phyloP scores from a whole-genome alignment of 2,113 vertebrate species.

The Orcinus orca region DNA sequence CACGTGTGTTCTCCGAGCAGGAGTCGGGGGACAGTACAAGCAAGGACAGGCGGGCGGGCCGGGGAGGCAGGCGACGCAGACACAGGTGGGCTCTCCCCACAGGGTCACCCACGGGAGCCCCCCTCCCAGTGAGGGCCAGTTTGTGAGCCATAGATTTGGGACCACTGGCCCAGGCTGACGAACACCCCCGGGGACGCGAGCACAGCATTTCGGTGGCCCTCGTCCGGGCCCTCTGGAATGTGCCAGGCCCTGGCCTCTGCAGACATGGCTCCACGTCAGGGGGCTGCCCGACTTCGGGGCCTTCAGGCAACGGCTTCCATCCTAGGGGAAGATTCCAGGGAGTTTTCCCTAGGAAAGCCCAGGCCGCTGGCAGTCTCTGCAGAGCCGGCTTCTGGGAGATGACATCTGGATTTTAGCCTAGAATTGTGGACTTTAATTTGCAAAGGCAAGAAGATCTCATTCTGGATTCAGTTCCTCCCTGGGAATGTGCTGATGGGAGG shows the following conservation, averaged over 20 bases:
- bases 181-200: rapidly evolving
- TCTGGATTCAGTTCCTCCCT: background rate
- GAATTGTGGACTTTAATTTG: background rate
- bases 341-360: background rate
- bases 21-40: rapidly evolving
- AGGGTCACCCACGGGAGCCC: background rate
- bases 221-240: rapidly evolving
- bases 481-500: background rate
- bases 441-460: background rate
- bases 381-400: background rate
- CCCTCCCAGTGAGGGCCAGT: background rate
- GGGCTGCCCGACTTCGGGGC: too few relatives aligned
- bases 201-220: rapidly evolving
- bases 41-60: rapidly evolving
- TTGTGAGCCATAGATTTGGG: rapidly evolving
- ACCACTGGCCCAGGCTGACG: rapidly evolving
- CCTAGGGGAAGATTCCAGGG: background rate
- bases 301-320: background rate
- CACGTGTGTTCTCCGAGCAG: rapidly evolving
- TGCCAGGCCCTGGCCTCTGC: background rate
- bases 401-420: background rate
- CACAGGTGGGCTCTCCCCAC: background rate
- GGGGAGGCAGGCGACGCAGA: rapidly evolving
- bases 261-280: rapidly evolving
- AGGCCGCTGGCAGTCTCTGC: background rate